Conservation (phyloP, 2,888 invertebrate genomes). For the Ernsta delagoae region DNA sequence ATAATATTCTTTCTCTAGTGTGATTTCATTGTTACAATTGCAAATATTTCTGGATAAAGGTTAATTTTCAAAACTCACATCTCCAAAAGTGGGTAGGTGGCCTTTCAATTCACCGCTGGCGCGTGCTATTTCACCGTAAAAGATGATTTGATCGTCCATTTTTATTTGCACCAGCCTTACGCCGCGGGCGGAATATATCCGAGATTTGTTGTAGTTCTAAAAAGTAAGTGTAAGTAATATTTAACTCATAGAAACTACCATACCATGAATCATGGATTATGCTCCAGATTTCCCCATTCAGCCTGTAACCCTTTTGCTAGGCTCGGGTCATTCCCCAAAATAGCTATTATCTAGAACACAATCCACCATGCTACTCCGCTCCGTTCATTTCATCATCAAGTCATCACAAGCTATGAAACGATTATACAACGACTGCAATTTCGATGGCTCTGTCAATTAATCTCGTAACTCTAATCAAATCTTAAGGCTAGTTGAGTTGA, state of each 20-base stretch:
- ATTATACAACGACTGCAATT: conserved; percentile 48
- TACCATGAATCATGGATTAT: no score
- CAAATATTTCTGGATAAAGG: no score
- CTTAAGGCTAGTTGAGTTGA: no score
- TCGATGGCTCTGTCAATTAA: no score
- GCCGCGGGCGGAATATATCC: conserved; percentile 93
- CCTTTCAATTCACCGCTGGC: conserved; percentile 91
- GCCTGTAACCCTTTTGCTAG: no score
- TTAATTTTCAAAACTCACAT: conserved; percentile 77
- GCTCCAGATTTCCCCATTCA: no score
- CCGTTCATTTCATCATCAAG: no score
- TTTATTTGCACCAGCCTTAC: conserved; percentile 88
- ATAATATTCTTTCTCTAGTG: background rate
- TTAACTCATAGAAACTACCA: no score
- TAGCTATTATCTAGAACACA: no score
- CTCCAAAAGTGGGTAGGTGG: conserved; percentile 88
- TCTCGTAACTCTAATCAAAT: conserved; percentile 22
- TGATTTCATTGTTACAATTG: background rate
- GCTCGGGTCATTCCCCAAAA: no score
- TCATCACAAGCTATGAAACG: no score
- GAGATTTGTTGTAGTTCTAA: conserved; percentile 95
- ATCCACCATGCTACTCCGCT: no score
- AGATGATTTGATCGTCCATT: conserved; percentile 88
- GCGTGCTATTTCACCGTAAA: conserved; percentile 92
- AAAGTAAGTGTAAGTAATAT: background rate